These are phyloP conservation scores for Ophioninae sp. DNA, from an alignment of 2,888 invertebrate genomes.

Conservation along the genomic window DNA sequence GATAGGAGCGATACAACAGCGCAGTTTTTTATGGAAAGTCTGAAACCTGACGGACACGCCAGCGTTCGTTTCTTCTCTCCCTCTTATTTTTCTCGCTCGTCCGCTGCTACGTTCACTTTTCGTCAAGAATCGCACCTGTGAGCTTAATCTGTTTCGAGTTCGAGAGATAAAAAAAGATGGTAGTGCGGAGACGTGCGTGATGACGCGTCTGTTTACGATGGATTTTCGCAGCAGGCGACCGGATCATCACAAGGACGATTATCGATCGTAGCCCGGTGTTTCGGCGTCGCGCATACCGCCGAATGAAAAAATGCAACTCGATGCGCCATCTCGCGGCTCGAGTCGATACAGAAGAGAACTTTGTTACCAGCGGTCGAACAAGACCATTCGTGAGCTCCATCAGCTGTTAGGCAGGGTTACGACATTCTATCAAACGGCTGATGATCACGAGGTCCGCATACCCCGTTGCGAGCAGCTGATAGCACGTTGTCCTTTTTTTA, in stretches of 20 bases:
- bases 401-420: slow-evolving; percentile 4
- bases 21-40: background rate
- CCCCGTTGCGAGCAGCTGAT: background rate
- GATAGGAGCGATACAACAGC: background rate
- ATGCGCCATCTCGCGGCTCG: slow-evolving; percentile 13
- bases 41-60: background rate
- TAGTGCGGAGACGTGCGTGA: background rate
- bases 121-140: background rate
- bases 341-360: background rate
- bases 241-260: slow-evolving; percentile 47
- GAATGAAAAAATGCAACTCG: background rate
- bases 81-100: background rate
- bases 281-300: slow-evolving; percentile 15
- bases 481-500: background rate
- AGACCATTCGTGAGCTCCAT: background rate
- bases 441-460: slow-evolving; percentile 1
- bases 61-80: background rate
- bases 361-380: background rate
- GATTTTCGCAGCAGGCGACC: slow-evolving; percentile 36
- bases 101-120: background rate
- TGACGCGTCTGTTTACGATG: slow-evolving; percentile 13
- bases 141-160: background rate
- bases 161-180: background rate
- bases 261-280: slow-evolving; percentile 51
- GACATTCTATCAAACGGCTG: slow-evolving; percentile 41